Base-by-base conservation (phyloP, 2,888 invertebrate genomes). In the Phyllotreta cruciferae region DNA sequence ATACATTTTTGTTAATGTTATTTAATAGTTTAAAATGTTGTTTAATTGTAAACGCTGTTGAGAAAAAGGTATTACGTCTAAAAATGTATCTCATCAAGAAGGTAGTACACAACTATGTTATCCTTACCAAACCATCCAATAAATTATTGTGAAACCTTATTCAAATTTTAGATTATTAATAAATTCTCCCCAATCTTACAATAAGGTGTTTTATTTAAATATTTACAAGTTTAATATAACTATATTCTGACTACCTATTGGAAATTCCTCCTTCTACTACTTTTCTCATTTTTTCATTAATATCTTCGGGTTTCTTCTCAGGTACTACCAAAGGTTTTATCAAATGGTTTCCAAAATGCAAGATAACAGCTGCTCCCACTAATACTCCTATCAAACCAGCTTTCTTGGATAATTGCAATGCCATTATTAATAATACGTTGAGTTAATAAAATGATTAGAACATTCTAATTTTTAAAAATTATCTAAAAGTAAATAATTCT, bases 311-410 rank as follows among this genome's bases (percentile, higher is more conserved):
- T 37, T 64, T 65, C 38, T 64, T 68, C 14, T 72, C 60, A 3
- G 68, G 56, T 10, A 55, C 50, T 14, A 72, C 56, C 11, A 62
- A 47, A 1, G 74, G 72, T 65, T 72, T 74, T 39, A 71, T 60
- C 36, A 72, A 61, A 61, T 69, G 63, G 62, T 69, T 65, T 24
- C 72, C 69, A 52, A 68, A 64, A 66, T 75, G 74, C 13, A 68
- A 56, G 24, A 68, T 52, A 7, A 71, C 35, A n/a, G 70, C 70
- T n/a, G 66, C 52, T 11, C 70, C 69, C 8, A 66, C 38, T 41
- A 73, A 56, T 10, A 67, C 37, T 11, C 62, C 62, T 11, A 68
- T 45, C 14, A 72, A 44, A 50, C 56, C 65, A 9, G 58, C 44
- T 37, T 66, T 69, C 42, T 63, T 68, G 42, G 70, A 66, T 44